Conservation (phyloP, 2,797 vertebrate species). For the Mareca strepera region DNA sequence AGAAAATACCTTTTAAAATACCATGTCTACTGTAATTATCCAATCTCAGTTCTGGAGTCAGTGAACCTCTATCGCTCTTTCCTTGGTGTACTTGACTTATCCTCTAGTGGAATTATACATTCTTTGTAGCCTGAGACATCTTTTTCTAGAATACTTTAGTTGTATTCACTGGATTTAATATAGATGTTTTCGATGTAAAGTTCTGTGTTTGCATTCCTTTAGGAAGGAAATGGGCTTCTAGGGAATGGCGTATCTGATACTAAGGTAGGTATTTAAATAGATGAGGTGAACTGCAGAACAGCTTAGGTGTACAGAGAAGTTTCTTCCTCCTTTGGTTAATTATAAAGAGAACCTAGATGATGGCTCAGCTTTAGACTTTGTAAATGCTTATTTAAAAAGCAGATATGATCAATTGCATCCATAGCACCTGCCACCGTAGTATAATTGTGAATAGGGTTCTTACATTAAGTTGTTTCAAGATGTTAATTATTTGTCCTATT, state of each 20-base stretch:
- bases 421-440: neutral
- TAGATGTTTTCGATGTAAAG: neutral
- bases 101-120: neutral
- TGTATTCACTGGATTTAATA: neutral
- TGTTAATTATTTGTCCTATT: neutral
- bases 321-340: neutral
- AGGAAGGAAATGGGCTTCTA: neutral
- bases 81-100: neutral
- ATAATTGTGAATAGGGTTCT: neutral
- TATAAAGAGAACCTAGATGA: neutral
- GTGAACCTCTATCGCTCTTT: neutral
- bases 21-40: neutral
- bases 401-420: neutral
- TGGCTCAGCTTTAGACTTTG: neutral
- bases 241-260: neutral
- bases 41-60: neutral
- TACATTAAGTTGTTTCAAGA: neutral
- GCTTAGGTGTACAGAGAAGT: neutral
- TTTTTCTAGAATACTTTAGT: neutral
- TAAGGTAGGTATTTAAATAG: neutral
- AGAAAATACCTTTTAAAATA: neutral
- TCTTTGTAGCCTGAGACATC: neutral
- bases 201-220: neutral
- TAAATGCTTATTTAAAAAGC: neutral
- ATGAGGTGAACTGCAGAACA: neutral